Evolutionary conservation across 2,797 vertebrate genomes (phyloP).

Genomic region (Acrocephalus scirpaceus): DNA sequence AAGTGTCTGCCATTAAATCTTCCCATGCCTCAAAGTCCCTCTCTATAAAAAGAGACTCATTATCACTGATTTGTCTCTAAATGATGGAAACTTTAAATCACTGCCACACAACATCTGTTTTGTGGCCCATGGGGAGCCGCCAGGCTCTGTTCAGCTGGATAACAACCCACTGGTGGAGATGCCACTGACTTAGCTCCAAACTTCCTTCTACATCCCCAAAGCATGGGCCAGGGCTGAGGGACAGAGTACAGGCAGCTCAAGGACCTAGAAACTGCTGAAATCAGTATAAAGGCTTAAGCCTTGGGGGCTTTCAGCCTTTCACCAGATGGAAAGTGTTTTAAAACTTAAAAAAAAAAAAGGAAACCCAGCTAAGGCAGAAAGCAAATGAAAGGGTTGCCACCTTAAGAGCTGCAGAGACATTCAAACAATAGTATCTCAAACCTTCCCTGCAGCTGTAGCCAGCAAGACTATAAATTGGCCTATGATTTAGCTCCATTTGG

Average conservation of each 20-base stretch:
- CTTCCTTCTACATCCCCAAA: background rate
- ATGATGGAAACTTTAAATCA: constrained; percentile 39
- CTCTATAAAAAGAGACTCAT: constrained; percentile 37
- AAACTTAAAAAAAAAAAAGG: background rate
- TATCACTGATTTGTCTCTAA: constrained; percentile 17
- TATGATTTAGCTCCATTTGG: constrained; percentile 35
- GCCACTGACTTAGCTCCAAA: background rate
- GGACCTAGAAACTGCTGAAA: background rate
- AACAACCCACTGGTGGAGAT: background rate
- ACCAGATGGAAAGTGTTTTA: background rate
- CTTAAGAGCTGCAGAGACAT: background rate
- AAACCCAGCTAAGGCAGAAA: background rate
- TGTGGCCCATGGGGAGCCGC: background rate
- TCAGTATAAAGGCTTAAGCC: background rate
- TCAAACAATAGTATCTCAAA: constrained; percentile 17
- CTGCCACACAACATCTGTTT: constrained; percentile 26
- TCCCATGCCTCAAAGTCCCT: background rate
- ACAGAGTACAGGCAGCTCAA: background rate
- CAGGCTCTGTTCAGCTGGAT: background rate
- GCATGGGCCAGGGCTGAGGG: fast-evolving
- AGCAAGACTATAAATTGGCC: background rate
- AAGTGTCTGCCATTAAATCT: background rate
- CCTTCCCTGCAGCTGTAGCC: background rate
- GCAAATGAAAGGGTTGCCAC: constrained; percentile 22
- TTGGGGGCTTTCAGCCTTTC: background rate